A percentile compares a stretch with the other conserved stretches of the same genome.
phyloP scores from a whole-genome alignment of 1,140 invertebrate genomes.

The Amyelois transitella region DNA sequence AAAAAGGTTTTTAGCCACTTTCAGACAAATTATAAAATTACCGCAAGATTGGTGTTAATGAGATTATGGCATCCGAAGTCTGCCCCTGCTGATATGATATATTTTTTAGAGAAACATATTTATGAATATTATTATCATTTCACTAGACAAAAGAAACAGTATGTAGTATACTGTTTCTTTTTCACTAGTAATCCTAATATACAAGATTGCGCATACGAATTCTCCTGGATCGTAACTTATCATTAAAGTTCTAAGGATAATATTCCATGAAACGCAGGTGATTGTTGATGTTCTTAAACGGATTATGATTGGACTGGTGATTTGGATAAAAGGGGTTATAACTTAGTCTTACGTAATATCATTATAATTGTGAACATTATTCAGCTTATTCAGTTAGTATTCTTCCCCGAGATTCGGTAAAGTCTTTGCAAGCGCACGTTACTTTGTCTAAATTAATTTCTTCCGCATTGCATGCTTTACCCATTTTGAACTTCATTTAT shows the following conservation, averaged over 20 bases:
- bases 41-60: no score
- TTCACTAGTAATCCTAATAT: not conserved
- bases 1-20: no score
- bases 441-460: not conserved
- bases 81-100: no score
- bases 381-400: not conserved
- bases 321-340: constrained; percentile 2
- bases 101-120: no score
- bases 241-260: not conserved
- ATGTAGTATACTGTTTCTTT: no score
- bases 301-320: constrained; percentile 10
- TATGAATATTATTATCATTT: no score
- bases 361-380: constrained; percentile 17
- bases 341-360: constrained; percentile 12
- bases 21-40: no score
- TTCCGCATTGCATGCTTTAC: no score
- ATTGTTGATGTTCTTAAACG: constrained; percentile 9
- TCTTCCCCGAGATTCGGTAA: not conserved
- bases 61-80: no score
- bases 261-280: constrained; percentile 2
- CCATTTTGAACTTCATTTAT: not conserved
- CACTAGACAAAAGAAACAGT: not conserved
- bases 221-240: not conserved
- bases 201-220: not conserved
- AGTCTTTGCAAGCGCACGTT: not conserved